phyloP scores from a whole-genome alignment of 1,140 invertebrate species.

The Aphelinus atriplicis region DNA sequence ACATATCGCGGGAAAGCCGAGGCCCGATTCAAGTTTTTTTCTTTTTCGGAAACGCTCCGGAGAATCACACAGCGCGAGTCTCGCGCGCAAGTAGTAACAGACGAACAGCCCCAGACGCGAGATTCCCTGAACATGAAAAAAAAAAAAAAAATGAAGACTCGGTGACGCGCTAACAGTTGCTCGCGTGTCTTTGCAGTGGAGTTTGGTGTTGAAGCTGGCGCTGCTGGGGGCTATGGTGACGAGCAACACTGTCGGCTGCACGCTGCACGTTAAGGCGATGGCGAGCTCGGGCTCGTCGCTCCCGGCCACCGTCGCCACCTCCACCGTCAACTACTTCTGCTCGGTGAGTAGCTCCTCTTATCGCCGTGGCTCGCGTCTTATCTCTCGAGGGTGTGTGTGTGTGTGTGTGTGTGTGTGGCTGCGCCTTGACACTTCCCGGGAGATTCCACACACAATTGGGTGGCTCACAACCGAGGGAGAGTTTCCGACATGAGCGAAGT shows the following conservation, averaged over 20 bases:
- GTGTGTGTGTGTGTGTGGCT: no score
- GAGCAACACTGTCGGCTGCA: slow-evolving; percentile 70
- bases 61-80: no score
- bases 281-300: slow-evolving; percentile 69
- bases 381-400: neutral
- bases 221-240: slow-evolving; percentile 68
- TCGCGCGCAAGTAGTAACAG: no score
- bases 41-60: no score
- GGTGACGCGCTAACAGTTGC: neutral
- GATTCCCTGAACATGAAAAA: no score
- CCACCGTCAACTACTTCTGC: slow-evolving; percentile 71
- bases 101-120: no score
- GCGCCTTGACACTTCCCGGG: no score
- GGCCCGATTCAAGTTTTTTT: no score
- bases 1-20: no score
- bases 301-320: slow-evolving; percentile 69
- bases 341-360: slow-evolving; percentile 65
- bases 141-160: neutral
- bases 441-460: no score
- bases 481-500: no score
- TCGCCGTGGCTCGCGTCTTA: neutral
- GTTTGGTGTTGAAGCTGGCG: slow-evolving; percentile 53
- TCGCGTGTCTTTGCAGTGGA: slow-evolving; percentile 24
- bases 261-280: slow-evolving; percentile 71
- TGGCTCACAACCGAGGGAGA: no score